Percentiles rank a stretch among this genome's conserved stretches.
Evolutionary conservation across 2,888 invertebrate genomes (phyloP).

Genomic region (Drosophila anceps): DNA sequence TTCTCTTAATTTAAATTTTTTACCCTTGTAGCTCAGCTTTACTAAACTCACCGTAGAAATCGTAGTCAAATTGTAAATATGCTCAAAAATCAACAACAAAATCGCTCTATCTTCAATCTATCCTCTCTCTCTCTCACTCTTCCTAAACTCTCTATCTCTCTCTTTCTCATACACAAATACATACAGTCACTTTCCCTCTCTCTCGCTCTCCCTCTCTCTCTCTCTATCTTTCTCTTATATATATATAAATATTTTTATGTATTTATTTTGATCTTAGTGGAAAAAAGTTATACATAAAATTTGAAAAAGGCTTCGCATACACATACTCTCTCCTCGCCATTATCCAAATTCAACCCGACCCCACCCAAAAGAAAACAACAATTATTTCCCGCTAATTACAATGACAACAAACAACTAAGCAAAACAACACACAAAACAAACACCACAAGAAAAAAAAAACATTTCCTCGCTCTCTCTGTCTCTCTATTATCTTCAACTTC

Average conservation of each 20-base stretch:
- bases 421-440: constrained; percentile 43
- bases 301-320: constrained; percentile 79
- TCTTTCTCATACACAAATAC: constrained; percentile 26
- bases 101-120: constrained; percentile 42
- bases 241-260: constrained; percentile 62
- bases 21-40: constrained; percentile 76
- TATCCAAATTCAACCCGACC: constrained; percentile 29
- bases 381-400: constrained; percentile 14
- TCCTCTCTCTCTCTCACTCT: constrained; percentile 25
- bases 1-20: constrained; percentile 35
- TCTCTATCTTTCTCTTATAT: constrained; percentile 38
- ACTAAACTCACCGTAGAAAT: constrained; percentile 79
- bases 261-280: constrained; percentile 68
- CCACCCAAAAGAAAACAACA: neutral
- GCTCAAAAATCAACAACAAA: constrained; percentile 59
- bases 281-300: constrained; percentile 76
- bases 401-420: constrained; percentile 44
- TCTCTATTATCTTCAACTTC: constrained; percentile 15
- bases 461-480: constrained; percentile 16
- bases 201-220: constrained; percentile 40
- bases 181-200: constrained; percentile 22
- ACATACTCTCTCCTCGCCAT: constrained; percentile 72
- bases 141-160: constrained; percentile 24
- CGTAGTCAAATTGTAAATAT: constrained; percentile 81
- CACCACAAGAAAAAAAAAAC: constrained; percentile 35